Percentiles rank a stretch among this genome's conserved stretches.
phyloP scores from a whole-genome alignment of 2,113 vertebrate genomes.

The Hypanus sabinus region DNA sequence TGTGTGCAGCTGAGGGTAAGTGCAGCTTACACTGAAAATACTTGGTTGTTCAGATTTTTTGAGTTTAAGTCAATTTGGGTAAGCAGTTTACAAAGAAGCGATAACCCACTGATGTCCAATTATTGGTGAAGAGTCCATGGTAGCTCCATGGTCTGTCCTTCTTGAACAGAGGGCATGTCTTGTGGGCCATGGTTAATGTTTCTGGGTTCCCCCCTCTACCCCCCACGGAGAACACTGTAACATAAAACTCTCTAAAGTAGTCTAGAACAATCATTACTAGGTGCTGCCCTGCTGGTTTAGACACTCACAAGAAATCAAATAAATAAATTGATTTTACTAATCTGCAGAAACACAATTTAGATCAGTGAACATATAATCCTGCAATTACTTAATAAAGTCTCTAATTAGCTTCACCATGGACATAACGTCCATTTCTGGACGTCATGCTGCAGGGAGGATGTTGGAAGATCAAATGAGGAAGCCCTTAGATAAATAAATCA shows the following conservation, averaged over 20 bases:
- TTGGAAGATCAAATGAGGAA: too few species aligned
- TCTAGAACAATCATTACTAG: background rate
- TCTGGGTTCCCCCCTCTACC: too few species aligned
- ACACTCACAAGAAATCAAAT: too few species aligned
- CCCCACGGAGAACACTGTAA: too few species aligned
- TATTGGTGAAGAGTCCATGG: background rate
- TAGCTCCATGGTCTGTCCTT: background rate
- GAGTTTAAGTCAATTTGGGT: background rate
- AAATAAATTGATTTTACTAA: background rate
- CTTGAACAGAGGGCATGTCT: background rate
- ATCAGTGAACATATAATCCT: background rate
- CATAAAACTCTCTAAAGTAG: background rate
- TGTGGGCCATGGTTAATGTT: background rate
- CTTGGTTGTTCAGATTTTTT: background rate
- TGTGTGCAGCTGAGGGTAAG: background rate
- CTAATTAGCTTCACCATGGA: background rate
- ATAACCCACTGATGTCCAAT: background rate
- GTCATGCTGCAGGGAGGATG: background rate
- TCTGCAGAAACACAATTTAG: background rate
- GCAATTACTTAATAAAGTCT: background rate
- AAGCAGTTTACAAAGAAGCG: background rate
- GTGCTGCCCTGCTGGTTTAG: background rate
- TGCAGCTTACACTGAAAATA: background rate
- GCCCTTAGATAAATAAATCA: too few species aligned
- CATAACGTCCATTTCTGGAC: background rate